Evolutionary conservation across 2,797 vertebrate species (phyloP), one percentile per base, ranked within the genome.

Genomic region (Pampus argenteus): DNA sequence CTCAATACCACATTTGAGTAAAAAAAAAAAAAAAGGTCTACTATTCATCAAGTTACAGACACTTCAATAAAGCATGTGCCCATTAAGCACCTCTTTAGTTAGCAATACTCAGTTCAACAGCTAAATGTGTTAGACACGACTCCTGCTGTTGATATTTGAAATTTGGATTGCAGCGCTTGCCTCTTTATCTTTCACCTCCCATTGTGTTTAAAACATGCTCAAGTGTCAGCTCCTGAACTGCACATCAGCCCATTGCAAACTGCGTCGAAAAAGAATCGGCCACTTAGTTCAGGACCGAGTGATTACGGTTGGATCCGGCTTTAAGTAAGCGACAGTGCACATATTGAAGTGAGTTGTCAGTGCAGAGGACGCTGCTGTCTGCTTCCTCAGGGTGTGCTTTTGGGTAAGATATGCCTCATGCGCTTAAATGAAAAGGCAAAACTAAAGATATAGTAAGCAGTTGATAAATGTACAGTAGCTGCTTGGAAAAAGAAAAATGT

Each of bases 161-260:
- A 78, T 78, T 66, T 55, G 26, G 81, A 89, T 85, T 66, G 59
- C 79, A 49, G 40, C 3, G 7, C 52, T 29, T 48, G 61, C 54
- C 71, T 82, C 66, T 78, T 76, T 65, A 81, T 76, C 81, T 61
- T 82, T 76, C 74, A 84, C 73, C 82, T 77, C 72, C 75, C 29
- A 75, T 71, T 3, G 11, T 69, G 74, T 66, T 76, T 54, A 79
- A 84, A 81, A 47, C 48, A 18, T 26, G 45, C 67, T 74, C 28
- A 72, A 74, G 78, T 84, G 66, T 83, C 70, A 68, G 77, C 66
- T 36, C 52, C 83, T 77, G 47, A 84, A 85, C 60, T 55, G 45
- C 17, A 20, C 25, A 76, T 56, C 68, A 62, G 48, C 71, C 85
- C 79, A 79, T 45, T 36, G 72, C 65, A 68, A 74, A 74, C 65